Evolutionary conservation across 2,797 vertebrate genomes (phyloP).

Genomic region (Sebastes aleutianus): DNA sequence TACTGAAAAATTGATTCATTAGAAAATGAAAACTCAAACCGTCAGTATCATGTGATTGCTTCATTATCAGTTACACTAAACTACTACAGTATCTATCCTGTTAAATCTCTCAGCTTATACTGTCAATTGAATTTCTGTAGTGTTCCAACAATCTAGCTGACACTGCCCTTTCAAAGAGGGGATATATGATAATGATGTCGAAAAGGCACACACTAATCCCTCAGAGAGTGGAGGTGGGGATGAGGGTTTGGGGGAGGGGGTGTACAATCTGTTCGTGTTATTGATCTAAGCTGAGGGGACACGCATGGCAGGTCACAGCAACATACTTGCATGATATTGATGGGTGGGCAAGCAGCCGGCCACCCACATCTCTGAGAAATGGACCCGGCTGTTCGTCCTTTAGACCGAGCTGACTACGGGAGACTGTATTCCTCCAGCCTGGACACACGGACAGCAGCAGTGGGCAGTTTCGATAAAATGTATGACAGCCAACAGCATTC

Average conservation of each 20-base stretch:
- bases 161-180: conserved; percentile 62
- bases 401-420: conserved; percentile 16
- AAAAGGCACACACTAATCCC: conserved; percentile 65
- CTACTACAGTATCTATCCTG: background rate
- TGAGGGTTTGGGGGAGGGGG: conserved; percentile 2
- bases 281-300: conserved; percentile 72
- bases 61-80: conserved; percentile 29
- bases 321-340: conserved; percentile 72
- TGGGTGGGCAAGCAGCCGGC: conserved; percentile 57
- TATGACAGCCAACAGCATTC: background rate
- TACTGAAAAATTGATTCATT: background rate
- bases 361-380: conserved; percentile 67
- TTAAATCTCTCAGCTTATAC: conserved; percentile 33
- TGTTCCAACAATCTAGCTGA: conserved; percentile 40
- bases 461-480: background rate
- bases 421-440: conserved; percentile 1
- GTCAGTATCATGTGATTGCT: background rate
- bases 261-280: conserved; percentile 70
- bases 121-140: conserved; percentile 47
- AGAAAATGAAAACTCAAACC: background rate
- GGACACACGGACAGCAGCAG: background rate
- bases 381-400: conserved; percentile 57
- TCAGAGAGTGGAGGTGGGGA: conserved; percentile 54
- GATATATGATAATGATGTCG: conserved; percentile 73
- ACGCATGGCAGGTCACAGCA: conserved; percentile 65